These are phyloP conservation scores for Notothenia coriiceps DNA, from an alignment of 2,113 vertebrate genomes.

Conservation along the genomic window DNA sequence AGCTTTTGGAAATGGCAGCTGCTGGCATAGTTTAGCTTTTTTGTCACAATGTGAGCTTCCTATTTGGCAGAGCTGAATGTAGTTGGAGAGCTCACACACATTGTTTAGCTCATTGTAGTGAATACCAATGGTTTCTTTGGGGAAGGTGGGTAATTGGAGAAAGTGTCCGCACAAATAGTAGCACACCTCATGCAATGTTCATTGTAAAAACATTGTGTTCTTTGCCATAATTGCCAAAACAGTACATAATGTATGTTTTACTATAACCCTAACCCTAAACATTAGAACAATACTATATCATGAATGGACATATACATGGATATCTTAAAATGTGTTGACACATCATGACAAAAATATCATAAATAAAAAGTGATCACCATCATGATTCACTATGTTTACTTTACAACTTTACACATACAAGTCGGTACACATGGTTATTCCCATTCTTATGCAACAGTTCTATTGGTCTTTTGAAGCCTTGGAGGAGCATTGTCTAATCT, in stretches of 20 bases:
- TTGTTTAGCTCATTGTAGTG: slow-evolving; percentile 20
- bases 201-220: slow-evolving; percentile 13
- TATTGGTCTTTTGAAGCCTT: too few relatives aligned
- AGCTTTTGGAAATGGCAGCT: slow-evolving; percentile 59
- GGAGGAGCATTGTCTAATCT: too few relatives aligned
- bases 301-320: background rate
- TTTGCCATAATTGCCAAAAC: slow-evolving; percentile 1
- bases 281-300: background rate
- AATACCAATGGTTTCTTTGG: slow-evolving; percentile 23
- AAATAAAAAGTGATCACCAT: background rate
- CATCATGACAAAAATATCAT: too few relatives aligned
- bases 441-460: too few relatives aligned
- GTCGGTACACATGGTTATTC: background rate
- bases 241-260: background rate
- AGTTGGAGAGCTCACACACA: slow-evolving; percentile 64
- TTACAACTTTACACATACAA: background rate
- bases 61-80: slow-evolving; percentile 61
- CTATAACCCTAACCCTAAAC: background rate
- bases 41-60: slow-evolving; percentile 73
- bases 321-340: background rate
- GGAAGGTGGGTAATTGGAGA: slow-evolving; percentile 37
- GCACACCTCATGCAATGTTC: background rate
- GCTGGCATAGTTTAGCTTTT: slow-evolving; percentile 68
- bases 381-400: too few relatives aligned
- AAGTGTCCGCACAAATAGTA: slow-evolving; percentile 12